Percentiles rank a stretch among this genome's conserved stretches.
phyloP scores from a whole-genome alignment of 2,888 invertebrate species.

The Cerastis leucographa region DNA sequence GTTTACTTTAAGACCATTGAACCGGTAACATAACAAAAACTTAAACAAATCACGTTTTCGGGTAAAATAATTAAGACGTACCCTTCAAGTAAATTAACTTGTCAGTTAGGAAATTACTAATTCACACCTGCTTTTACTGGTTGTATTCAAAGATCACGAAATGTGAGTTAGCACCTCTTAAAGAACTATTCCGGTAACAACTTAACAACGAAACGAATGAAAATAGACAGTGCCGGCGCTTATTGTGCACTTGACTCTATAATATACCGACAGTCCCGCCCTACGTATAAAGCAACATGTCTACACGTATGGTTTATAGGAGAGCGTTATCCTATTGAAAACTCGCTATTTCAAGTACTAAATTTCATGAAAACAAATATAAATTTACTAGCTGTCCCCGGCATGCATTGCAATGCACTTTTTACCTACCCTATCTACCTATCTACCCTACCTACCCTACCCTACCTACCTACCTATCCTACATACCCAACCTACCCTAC shows the following conservation, averaged over 20 bases:
- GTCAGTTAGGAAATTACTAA: constrained; percentile 81
- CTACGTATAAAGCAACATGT: too few relatives aligned
- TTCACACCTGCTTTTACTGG: constrained; percentile 82
- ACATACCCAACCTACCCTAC: too few relatives aligned
- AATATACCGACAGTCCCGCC: not conserved
- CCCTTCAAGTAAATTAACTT: constrained; percentile 73
- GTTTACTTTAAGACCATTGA: not conserved
- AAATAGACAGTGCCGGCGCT: constrained; percentile 22
- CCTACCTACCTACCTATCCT: too few relatives aligned
- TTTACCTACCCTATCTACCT: too few relatives aligned
- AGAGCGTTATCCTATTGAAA: too few relatives aligned
- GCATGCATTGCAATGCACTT: too few relatives aligned
- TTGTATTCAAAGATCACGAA: constrained; percentile 85
- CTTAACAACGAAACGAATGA: constrained; percentile 50
- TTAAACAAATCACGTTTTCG: constrained; percentile 29
- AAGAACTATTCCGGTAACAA: constrained; percentile 72
- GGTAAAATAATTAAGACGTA: constrained; percentile 55
- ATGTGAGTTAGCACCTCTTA: constrained; percentile 84
- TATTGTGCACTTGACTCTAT: constrained; percentile 56
- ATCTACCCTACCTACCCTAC: too few relatives aligned
- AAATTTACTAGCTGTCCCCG: too few relatives aligned
- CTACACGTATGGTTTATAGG: too few relatives aligned
- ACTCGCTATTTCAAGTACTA: too few relatives aligned
- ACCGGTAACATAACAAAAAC: constrained; percentile 4
- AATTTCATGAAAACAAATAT: too few relatives aligned